Evolutionary conservation across 2,113 vertebrate genomes (phyloP).

Genomic region (Protobothrops flavoviridis): DNA sequence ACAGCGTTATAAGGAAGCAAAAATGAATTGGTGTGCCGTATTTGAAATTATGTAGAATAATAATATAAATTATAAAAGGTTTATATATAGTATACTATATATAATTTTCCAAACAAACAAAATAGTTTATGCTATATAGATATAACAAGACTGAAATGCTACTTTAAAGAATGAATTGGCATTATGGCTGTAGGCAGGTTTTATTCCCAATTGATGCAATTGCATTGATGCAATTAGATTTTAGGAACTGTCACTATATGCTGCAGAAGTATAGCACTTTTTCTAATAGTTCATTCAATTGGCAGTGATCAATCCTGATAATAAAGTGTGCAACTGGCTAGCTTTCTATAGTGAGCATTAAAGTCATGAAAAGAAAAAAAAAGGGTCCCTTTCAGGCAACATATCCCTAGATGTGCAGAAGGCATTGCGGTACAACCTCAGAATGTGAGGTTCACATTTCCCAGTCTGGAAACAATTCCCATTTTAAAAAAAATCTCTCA

Average conservation of each 20-base stretch:
- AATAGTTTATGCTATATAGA: not conserved
- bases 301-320: not conserved
- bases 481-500: not conserved
- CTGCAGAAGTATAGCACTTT: not conserved
- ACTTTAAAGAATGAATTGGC: not conserved
- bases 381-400: too few species aligned
- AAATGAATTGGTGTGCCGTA: not conserved
- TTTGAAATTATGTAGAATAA: not conserved
- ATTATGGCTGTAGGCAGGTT: not conserved
- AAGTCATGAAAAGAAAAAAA: not conserved
- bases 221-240: not conserved
- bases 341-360: not conserved
- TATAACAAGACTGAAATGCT: not conserved
- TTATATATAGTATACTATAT: too few species aligned
- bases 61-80: too few species aligned
- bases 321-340: not conserved
- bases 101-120: too few species aligned
- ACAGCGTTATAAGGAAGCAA: not conserved
- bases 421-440: not conserved
- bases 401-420: not conserved
- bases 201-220: not conserved
- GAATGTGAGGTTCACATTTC: not conserved
- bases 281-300: not conserved
- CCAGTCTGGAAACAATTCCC: not conserved
- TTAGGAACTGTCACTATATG: not conserved